Evolutionary conservation across 2,113 vertebrate species (phyloP).

Genomic region (Terrapene triunguis): DNA sequence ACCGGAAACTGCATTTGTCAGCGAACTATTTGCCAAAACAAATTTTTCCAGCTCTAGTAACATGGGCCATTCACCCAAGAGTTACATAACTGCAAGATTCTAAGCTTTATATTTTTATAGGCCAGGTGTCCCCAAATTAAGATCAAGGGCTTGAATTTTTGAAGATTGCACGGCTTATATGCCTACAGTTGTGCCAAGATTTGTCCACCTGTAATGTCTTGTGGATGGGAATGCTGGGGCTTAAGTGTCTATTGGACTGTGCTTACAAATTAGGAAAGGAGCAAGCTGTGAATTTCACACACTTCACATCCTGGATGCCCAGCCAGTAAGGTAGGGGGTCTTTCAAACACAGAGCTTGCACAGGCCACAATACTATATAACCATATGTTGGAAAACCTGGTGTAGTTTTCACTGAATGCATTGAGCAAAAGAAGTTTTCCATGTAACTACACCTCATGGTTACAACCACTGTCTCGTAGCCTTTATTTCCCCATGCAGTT

Average conservation of each 20-base stretch:
- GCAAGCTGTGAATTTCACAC: neutral
- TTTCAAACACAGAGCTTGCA: slow-evolving; percentile 35
- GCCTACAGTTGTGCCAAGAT: neutral
- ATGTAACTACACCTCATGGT: slow-evolving; percentile 67
- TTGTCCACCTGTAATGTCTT: neutral
- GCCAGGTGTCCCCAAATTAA: neutral
- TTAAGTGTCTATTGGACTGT: neutral
- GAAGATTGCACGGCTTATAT: neutral
- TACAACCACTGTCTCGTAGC: slow-evolving; percentile 51
- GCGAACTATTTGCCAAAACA: neutral
- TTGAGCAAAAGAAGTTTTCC: slow-evolving; percentile 50
- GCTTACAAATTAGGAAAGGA: neutral
- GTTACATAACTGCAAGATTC: neutral
- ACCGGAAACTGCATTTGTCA: neutral
- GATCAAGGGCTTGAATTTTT: neutral
- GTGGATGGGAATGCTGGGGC: neutral
- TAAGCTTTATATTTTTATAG: neutral
- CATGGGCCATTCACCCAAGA: neutral
- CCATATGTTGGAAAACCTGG: slow-evolving; percentile 13
- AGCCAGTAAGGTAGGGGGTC: neutral
- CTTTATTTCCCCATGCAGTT: slow-evolving; percentile 46
- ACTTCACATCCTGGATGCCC: neutral
- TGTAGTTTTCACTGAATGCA: slow-evolving; percentile 31
- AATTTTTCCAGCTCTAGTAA: neutral
- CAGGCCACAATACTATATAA: neutral